A percentile compares a stretch with the other conserved stretches of the same genome.
Evolutionary conservation across 2,797 vertebrate species (phyloP).

Genomic region (Simalia tracyae): DNA sequence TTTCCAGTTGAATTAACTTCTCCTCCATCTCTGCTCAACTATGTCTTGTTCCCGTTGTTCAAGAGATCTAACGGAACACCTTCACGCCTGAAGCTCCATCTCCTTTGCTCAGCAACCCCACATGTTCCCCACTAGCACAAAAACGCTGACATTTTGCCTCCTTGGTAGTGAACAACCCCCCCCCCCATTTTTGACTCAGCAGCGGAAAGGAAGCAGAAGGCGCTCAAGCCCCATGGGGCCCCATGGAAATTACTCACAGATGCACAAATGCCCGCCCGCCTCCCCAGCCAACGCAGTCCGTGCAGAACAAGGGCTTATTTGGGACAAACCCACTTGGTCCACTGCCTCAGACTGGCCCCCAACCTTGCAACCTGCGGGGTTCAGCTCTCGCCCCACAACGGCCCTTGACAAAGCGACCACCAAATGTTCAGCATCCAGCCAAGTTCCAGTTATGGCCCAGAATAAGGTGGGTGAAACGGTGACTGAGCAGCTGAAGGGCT

Average conservation of each 20-base stretch:
- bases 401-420: no score
- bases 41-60: neutral
- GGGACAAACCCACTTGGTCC: neutral
- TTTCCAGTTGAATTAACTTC: neutral
- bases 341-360: neutral
- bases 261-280: neutral
- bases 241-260: neutral
- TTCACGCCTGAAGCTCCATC: neutral
- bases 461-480: neutral
- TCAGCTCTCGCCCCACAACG: no score
- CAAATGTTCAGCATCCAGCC: no score
- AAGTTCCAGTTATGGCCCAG: neutral
- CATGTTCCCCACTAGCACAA: neutral
- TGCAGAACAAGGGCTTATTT: neutral
- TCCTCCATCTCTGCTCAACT: neutral
- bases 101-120: neutral
- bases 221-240: neutral
- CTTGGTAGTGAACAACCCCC: neutral
- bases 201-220: neutral
- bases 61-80: neutral
- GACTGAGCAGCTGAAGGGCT: neutral
- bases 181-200: no score
- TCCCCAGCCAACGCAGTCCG: neutral
- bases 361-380: neutral
- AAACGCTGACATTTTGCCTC: neutral